Percentiles rank a stretch among this genome's conserved stretches.
Evolutionary conservation across 2,797 vertebrate species (phyloP).

Genomic region (Characodon lateralis): DNA sequence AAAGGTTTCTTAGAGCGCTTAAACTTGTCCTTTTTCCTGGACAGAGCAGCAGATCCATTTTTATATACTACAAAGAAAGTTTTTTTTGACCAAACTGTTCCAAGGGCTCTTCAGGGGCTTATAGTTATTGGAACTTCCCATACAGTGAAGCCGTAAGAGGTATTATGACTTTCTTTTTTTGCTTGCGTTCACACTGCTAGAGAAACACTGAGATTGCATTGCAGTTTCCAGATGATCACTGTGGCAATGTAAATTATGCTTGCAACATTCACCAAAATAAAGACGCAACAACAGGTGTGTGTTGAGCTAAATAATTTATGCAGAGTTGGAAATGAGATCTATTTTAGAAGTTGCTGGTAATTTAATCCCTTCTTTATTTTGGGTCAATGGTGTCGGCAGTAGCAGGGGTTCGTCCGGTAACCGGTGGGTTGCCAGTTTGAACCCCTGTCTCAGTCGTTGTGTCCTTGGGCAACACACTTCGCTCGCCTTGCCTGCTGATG

Average conservation of each 20-base stretch:
- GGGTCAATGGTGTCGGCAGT: no score
- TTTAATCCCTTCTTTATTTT: neutral
- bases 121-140: neutral
- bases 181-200: neutral
- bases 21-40: conserved; percentile 56
- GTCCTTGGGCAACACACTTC: no score
- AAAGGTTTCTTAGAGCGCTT: conserved; percentile 67
- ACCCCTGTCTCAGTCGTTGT: no score
- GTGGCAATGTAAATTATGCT: neutral
- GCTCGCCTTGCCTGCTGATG: no score
- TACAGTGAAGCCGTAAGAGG: conserved; percentile 1
- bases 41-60: conserved; percentile 54
- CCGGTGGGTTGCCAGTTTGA: no score
- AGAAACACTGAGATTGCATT: conserved; percentile 1
- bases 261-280: conserved; percentile 3
- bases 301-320: neutral
- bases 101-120: neutral
- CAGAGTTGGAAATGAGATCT: neutral
- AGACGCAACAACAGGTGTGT: neutral
- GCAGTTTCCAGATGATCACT: neutral
- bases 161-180: neutral
- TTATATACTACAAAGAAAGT: conserved; percentile 57
- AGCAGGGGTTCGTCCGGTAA: no score
- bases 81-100: conserved; percentile 1
- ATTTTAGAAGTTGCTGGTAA: neutral